A percentile compares a stretch with the other conserved stretches of the same genome.
Conservation (phyloP, 2,113 vertebrate species). For the Bufo gargarizans region DNA sequence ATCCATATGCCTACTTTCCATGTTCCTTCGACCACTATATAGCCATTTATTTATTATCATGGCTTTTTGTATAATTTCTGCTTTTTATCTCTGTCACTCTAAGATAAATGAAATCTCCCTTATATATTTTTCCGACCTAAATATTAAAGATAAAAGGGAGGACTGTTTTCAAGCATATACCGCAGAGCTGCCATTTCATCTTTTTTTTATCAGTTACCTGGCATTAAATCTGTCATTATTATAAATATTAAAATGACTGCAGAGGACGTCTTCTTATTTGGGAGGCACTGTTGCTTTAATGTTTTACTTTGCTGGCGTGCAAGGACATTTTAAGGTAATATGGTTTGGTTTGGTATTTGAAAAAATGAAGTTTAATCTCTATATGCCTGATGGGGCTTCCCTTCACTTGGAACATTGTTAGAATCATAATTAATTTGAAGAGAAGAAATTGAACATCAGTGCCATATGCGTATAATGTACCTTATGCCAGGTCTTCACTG, state of each 20-base stretch:
- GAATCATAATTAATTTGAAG: conserved; percentile 59
- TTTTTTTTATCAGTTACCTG: conserved; percentile 13
- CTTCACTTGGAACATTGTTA: conserved; percentile 60
- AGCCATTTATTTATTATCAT: background rate
- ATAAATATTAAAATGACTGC: conserved; percentile 51
- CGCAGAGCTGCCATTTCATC: conserved; percentile 36
- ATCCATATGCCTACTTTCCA: background rate
- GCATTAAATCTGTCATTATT: conserved; percentile 51
- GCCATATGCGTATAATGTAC: conserved; percentile 59
- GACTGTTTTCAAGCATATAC: conserved; percentile 39
- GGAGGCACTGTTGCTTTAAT: conserved; percentile 56
- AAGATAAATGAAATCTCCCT: conserved; percentile 33
- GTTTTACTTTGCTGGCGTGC: conserved; percentile 42
- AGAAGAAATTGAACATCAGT: conserved; percentile 57
- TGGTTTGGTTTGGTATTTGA: conserved; percentile 60
- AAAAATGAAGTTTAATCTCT: conserved; percentile 60
- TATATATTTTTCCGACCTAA: conserved; percentile 52
- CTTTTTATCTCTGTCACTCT: background rate
- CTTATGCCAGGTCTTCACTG: conserved; percentile 58
- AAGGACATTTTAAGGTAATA: conserved; percentile 60
- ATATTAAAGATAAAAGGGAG: conserved; percentile 48
- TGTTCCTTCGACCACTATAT: background rate
- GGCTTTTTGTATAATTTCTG: background rate
- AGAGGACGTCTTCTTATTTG: conserved; percentile 28
- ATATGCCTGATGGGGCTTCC: conserved; percentile 60